Base-by-base conservation (phyloP, 2,888 invertebrate species). In the Epirrita christyi region DNA sequence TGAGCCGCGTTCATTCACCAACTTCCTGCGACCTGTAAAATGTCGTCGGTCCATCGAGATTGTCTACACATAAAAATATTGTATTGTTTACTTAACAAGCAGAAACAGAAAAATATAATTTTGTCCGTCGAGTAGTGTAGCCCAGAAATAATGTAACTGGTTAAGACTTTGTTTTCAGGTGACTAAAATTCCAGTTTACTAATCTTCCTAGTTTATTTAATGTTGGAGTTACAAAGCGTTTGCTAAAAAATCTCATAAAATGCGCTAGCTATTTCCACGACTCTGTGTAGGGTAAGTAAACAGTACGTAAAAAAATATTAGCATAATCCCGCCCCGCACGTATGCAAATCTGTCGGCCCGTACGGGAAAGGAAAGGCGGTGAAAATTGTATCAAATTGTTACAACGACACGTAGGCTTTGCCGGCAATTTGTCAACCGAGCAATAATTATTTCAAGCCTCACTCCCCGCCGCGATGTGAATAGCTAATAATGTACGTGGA, bases 351-450 rank as follows among this genome's bases (percentile, higher is more conserved):
- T 41, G 73, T 70, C 70, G 81, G 82, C 84, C 86, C 86, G 81
- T 82, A 76, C 79, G 81, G 80, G 81, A 81, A 84, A 88, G 85
- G 58, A 82, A 59, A 50, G 79, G 79, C 80, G 83, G 82, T 81
- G 87, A 86, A 89, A 92, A 92, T 88, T 89, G 89, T 90, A 90
- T 90, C 89, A 92, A 92, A 92, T 92, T 91, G 90, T 85, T 81
- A 80, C 80, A 77, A 76, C 85, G 86, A 85, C 88, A 86, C 82
- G 85, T 82, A 81, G 86, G 80, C 81, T 88, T 86, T 85, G 80
- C 79, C 77, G 83, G 81, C 86, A 91, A 92, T 92, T 92, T 92
- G 89, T 92, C 91, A 89, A 81, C 77, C 78, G 83, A 81, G 83
- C 85, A 80, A 88, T 90, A 88, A 92, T 92, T 90, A 90, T 89